These are phyloP conservation scores for Lasioglossum lativentre DNA, from an alignment of 2,888 invertebrate species.

Conservation along the genomic window DNA sequence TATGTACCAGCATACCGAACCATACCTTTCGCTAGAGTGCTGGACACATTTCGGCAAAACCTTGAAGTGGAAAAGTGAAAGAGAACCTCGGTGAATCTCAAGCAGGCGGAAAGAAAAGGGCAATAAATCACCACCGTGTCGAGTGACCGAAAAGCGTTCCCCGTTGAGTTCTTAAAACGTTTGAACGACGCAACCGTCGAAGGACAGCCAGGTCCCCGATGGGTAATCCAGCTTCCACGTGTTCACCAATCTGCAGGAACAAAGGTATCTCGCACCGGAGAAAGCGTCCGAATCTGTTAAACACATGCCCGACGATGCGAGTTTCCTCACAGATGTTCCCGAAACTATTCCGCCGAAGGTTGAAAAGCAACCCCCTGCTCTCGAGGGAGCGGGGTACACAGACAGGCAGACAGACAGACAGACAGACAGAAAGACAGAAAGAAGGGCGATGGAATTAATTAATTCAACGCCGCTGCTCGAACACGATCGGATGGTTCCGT, in stretches of 20 bases:
- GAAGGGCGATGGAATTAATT: constrained; percentile 50
- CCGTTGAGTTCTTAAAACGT: background rate
- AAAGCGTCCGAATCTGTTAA: constrained; percentile 1
- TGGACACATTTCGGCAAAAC: background rate
- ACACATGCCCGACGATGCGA: constrained; percentile 4
- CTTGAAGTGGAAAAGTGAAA: background rate
- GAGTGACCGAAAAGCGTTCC: background rate
- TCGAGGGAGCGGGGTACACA: background rate
- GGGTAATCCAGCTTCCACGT: background rate
- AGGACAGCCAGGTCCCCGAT: background rate
- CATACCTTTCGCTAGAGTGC: background rate
- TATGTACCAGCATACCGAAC: too few relatives aligned
- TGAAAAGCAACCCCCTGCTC: background rate
- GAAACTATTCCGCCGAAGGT: background rate
- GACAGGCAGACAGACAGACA: background rate
- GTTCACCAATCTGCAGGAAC: background rate
- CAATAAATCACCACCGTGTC: background rate
- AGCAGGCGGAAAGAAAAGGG: background rate
- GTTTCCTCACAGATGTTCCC: background rate
- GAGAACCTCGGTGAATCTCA: background rate
- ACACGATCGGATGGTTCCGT: constrained; percentile 34
- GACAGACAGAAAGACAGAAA: background rate
- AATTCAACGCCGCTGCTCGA: constrained; percentile 33
- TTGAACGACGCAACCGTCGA: background rate
- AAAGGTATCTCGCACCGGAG: background rate